These are phyloP conservation scores for Caenorhabditis sp. DNA, from an alignment of 2,888 invertebrate genomes.

Conservation along the genomic window DNA sequence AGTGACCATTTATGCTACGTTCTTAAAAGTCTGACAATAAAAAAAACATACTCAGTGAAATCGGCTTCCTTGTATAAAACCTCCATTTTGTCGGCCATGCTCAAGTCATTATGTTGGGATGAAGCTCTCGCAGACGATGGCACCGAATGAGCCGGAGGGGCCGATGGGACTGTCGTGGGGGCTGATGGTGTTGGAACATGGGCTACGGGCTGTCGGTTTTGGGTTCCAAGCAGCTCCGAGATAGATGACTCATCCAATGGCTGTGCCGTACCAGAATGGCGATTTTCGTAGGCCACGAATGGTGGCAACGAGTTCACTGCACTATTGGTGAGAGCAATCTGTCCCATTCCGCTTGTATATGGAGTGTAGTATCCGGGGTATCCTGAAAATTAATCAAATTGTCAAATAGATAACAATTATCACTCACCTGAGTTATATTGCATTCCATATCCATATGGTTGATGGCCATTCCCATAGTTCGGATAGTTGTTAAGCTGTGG, in stretches of 20 bases:
- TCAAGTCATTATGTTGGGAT: constrained; percentile 1
- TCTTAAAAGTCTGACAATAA: not conserved
- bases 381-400: not conserved
- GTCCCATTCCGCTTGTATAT: constrained; percentile 45
- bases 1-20: not conserved
- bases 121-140: constrained; percentile 21
- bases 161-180: not conserved
- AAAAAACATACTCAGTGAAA: constrained; percentile 68
- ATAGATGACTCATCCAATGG: constrained; percentile 55
- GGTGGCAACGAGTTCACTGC: constrained; percentile 38
- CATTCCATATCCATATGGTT: constrained; percentile 40
- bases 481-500: constrained; percentile 40
- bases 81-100: constrained; percentile 70
- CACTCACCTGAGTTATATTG: constrained; percentile 12
- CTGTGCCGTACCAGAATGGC: constrained; percentile 24
- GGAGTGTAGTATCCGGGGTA: constrained; percentile 37
- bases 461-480: constrained; percentile 33
- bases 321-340: constrained; percentile 35
- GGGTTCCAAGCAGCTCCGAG: constrained; percentile 36
- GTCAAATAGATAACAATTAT: too few species aligned
- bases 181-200: not conserved
- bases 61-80: constrained; percentile 72
- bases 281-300: constrained; percentile 40
- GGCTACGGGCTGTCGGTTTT: constrained; percentile 8
- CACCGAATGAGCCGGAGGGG: not conserved